phyloP scores from a whole-genome alignment of 2,113 vertebrate genomes.

The Penelope pileata region DNA sequence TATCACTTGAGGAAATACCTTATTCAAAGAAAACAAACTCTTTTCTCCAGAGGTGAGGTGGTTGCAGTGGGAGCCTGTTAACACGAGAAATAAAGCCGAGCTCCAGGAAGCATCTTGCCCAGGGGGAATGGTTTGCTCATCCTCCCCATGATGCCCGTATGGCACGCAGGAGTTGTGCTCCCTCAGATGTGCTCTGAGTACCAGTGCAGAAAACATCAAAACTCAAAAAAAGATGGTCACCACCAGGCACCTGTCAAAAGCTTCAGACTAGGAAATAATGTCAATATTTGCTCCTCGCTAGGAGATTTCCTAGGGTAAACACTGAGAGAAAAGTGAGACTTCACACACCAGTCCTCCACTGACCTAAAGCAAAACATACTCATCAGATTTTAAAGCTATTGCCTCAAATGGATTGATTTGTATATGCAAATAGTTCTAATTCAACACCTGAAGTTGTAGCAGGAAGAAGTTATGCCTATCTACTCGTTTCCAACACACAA shows the following conservation, averaged over 20 bases:
- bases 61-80: not conserved
- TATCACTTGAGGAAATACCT: not conserved
- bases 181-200: not conserved
- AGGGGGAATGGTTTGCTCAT: not conserved
- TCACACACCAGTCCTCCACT: not conserved
- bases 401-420: not conserved
- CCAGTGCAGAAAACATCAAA: not conserved
- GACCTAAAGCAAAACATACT: not conserved
- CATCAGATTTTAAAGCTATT: not conserved
- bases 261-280: not conserved
- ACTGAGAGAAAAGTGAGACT: not conserved
- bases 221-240: not conserved
- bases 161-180: not conserved
- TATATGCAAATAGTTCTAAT: not conserved
- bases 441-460: not conserved
- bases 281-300: not conserved
- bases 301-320: not conserved
- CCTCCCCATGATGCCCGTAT: not conserved
- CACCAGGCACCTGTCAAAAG: not conserved
- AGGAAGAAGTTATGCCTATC: not conserved
- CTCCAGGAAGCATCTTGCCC: not conserved
- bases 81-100: not conserved
- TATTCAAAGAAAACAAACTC: not conserved
- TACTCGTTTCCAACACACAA: not conserved
- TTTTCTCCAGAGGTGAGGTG: not conserved